Evolutionary conservation across 2,113 vertebrate species (phyloP), one percentile per base, ranked within the genome.

Genomic region (Alectura lathami): DNA sequence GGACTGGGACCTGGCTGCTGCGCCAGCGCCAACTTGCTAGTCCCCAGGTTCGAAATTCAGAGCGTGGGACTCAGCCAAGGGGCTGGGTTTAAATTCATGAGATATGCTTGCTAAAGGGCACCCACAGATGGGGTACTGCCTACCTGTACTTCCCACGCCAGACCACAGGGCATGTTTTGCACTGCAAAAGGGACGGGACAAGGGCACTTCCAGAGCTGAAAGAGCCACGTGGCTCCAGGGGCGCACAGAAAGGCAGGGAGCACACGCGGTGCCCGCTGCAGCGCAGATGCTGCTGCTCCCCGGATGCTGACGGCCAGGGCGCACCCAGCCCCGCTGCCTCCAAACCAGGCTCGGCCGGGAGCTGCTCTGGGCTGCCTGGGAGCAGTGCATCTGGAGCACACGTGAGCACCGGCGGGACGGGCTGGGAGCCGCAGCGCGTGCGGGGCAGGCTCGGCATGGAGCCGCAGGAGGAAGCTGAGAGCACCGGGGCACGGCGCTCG

Each of bases 361-460:
- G 45, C 48, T 88, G 63, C 59, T 67, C 75, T 50, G 56, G n/a
- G n/a, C n/a, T n/a, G n/a, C n/a, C n/a, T n/a, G 4, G 88, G 77
- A 81, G 51, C n/a, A 8, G 91, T 89, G 72, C 75, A 45, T 96
- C 57, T 93, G 96, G 89, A 89, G 74, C 69, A 78, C 96, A 95
- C 0, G 21, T 96, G 96, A 62, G 89, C 8, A 1, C 0, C 42
- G 6, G 3, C 1, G 3, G 54, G 30, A 45, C 12, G 30, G n/a
- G n/a, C n/a, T n/a, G n/a, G n/a, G n/a, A n/a, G 82, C n/a, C 13
- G 59, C 66, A 72, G 47, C 50, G 32, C 51, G 60, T 42, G 60
- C 13, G 4, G 21, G 38, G 14, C 56, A 68, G 70, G 29, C 6
- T n/a, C 32, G 8, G 32, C n/a, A n/a, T 73, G 42, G 8, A 45